Percentiles rank a stretch among this genome's conserved stretches.
phyloP scores from a whole-genome alignment of 1,140 invertebrate genomes.

The Brachionus rubens region DNA sequence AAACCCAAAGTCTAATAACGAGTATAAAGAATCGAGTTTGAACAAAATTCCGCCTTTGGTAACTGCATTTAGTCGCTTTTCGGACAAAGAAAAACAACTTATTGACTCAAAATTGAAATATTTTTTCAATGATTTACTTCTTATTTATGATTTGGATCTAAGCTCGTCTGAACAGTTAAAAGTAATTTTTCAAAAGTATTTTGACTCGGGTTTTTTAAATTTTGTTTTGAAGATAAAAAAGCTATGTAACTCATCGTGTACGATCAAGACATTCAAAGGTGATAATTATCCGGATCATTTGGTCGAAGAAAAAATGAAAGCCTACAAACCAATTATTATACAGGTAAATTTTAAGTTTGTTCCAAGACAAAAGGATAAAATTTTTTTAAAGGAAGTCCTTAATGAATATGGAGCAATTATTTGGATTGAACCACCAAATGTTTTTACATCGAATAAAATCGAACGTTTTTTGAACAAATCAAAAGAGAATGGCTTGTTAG shows the following conservation, averaged over 20 bases:
- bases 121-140: slow-evolving; percentile 9
- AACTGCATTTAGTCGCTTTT: neutral
- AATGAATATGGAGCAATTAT: slow-evolving; percentile 33
- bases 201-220: neutral
- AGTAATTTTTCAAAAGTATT: neutral
- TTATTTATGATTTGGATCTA: slow-evolving; percentile 30
- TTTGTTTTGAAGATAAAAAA: slow-evolving; percentile 14
- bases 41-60: slow-evolving; percentile 12
- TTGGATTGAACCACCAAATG: slow-evolving; percentile 36
- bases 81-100: neutral
- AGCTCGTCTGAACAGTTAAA: slow-evolving; percentile 6
- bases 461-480: neutral
- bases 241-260: slow-evolving; percentile 13
- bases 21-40: neutral
- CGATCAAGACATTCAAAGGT: neutral
- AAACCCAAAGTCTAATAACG: neutral
- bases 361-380: neutral
- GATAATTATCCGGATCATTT: slow-evolving; percentile 33
- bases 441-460: slow-evolving; percentile 20
- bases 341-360: neutral
- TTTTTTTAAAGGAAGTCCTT: slow-evolving; percentile 16
- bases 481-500: neutral
- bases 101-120: slow-evolving; percentile 14
- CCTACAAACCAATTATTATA: slow-evolving; percentile 33
- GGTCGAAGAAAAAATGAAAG: slow-evolving; percentile 8